Evolutionary conservation across 2,888 invertebrate genomes (phyloP), one percentile per base, ranked within the genome.

Genomic region (Apodemia duryi): DNA sequence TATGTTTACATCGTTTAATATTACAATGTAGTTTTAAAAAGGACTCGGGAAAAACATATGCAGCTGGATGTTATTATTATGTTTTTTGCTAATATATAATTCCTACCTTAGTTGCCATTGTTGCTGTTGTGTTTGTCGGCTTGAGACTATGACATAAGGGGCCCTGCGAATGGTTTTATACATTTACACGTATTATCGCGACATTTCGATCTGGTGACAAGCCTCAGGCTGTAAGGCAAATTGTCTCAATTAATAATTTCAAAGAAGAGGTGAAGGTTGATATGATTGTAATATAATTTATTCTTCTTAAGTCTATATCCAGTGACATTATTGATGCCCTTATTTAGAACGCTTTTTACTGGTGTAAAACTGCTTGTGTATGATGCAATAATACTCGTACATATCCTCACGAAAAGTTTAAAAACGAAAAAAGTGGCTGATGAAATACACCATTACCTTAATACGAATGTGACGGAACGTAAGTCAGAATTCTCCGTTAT

Each of bases 41-140:
- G 32, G 4, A 32, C 32, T 32, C 32, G 32, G 32, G 4, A 3
- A 2, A 32, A 32, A 32, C 21, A 21, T 21, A 32, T 4, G 32
- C 32, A 32, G 32, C 1, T 1, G 32, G 4, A 32, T 32, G 2
- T 32, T 32, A 32, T 32, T 32, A 3, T 32, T 32, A 32, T 32
- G 32, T 4, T 32, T 32, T 32, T 32, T 32, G 32, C 1, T 5
- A 46, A 11, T 13, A 11, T 46, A 46, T 46, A 46, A 49, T n/a
- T 49, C 29, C 13, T 51, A 74, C 88, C 84, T 88, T 88, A 77
- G 86, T 83, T 75, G 82, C 86, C 88, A 88, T 88, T 85, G 83
- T 88, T 78, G 73, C 63, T 81, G 72, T 72, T 82, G 74, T 75
- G 77, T 70, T 73, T 78, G 76, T 81, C 77, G 72, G 72, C 70